phyloP scores from a whole-genome alignment of 2,113 vertebrate species.

The Hystrix brachyura region DNA sequence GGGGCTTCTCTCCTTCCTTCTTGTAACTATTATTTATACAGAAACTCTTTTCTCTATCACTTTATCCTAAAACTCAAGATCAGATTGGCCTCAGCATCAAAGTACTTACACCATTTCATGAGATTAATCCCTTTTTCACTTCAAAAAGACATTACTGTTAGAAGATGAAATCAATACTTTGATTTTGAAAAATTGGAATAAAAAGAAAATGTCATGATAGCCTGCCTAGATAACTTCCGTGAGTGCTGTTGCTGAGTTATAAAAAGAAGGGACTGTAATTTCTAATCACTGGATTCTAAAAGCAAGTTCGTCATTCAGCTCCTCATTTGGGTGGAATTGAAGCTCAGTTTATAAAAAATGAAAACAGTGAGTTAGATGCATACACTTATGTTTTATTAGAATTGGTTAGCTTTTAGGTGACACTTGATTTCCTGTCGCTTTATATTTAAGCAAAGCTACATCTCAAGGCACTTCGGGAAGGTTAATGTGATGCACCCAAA shows the following conservation, averaged over 20 bases:
- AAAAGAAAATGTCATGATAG: constrained; percentile 46
- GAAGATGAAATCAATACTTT: constrained; percentile 65
- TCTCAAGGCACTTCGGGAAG: neutral
- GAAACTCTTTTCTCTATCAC: neutral
- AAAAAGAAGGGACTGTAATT: neutral
- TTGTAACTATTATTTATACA: neutral
- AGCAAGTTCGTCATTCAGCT: constrained; percentile 3
- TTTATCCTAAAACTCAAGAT: neutral
- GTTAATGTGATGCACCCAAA: neutral
- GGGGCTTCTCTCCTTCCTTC: neutral
- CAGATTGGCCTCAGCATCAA: neutral
- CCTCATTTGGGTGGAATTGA: neutral
- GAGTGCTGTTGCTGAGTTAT: constrained; percentile 7
- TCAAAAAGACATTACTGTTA: constrained; percentile 34
- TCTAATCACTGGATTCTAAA: constrained; percentile 43
- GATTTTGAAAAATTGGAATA: constrained; percentile 59
- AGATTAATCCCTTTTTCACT: constrained; percentile 53
- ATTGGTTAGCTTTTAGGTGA: neutral
- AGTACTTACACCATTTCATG: neutral
- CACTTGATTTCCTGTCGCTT: neutral
- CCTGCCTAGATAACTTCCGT: neutral
- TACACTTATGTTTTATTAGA: neutral
- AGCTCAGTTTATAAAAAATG: neutral
- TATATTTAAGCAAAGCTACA: neutral
- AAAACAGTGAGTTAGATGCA: constrained; percentile 12